phyloP scores from a whole-genome alignment of 2,888 invertebrate genomes.

The Phymatocera aterrima region DNA sequence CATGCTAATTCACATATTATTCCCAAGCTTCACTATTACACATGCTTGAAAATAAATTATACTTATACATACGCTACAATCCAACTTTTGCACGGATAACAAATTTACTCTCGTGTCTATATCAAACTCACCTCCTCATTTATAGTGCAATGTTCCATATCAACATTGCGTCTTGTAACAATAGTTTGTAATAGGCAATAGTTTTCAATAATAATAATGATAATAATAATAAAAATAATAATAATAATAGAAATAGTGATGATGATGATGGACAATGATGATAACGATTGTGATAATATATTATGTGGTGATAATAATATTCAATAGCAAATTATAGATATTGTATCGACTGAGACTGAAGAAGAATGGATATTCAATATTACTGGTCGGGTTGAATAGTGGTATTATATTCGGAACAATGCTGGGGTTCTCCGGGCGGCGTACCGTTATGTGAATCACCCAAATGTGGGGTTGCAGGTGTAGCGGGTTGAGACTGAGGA shows the following conservation, averaged over 20 bases:
- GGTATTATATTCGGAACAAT: conserved; percentile 34
- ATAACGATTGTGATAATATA: conserved; percentile 11
- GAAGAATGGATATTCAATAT: conserved; percentile 19
- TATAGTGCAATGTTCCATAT: conserved; percentile 16
- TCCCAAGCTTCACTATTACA: conserved; percentile 5
- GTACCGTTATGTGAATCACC: conserved; percentile 69
- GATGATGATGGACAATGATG: conserved; percentile 8
- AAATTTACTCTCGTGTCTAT: not conserved
- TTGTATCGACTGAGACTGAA: conserved; percentile 17
- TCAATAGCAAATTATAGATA: conserved; percentile 25
- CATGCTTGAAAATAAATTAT: not conserved
- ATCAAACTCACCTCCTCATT: not conserved
- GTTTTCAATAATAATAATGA: conserved; percentile 10
- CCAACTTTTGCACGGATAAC: not conserved
- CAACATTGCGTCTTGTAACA: conserved; percentile 17
- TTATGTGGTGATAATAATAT: conserved; percentile 17
- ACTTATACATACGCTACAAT: not conserved
- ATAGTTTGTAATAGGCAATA: conserved; percentile 24
- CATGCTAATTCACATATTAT: conserved; percentile 6
- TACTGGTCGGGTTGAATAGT: conserved; percentile 43
- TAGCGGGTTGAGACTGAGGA: conserved; percentile 65
- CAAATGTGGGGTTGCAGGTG: conserved; percentile 69
- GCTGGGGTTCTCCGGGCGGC: conserved; percentile 65
- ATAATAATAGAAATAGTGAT: conserved; percentile 26
- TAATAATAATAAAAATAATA: conserved; percentile 4